A percentile compares a stretch with the other conserved stretches of the same genome.
Conservation (phyloP, 2,888 invertebrate species). For the Schizaphis graminum region DNA sequence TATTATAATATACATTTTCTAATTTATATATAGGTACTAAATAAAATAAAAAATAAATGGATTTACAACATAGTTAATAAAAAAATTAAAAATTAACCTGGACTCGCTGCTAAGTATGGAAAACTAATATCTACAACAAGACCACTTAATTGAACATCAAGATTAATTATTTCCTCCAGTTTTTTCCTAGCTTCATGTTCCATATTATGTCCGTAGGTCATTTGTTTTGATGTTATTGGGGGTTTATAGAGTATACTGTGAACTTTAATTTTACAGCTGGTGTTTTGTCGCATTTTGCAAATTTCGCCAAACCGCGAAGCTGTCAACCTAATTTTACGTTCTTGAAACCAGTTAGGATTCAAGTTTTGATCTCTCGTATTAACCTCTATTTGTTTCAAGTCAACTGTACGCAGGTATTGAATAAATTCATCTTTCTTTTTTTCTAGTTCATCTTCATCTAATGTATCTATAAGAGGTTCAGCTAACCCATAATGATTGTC, state of each 20-base stretch:
- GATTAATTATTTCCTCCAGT: not conserved
- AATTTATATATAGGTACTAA: not conserved
- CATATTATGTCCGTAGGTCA: not conserved
- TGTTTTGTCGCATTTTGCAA: conserved; percentile 23
- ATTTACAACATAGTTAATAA: conserved; percentile 10
- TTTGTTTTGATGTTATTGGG: not conserved
- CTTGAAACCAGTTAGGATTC: conserved; percentile 18
- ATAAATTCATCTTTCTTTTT: conserved; percentile 13
- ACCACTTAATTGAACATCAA: not conserved
- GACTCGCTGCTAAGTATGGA: conserved; percentile 20
- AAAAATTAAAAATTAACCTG: conserved; percentile 2
- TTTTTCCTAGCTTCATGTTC: conserved; percentile 1
- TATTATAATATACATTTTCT: not conserved
- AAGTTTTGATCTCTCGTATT: not conserved
- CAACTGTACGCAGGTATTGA: not conserved
- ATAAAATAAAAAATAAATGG: not conserved
- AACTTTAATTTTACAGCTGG: not conserved
- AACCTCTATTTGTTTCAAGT: not conserved
- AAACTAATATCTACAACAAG: conserved; percentile 4
- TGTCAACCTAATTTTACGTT: conserved; percentile 23
- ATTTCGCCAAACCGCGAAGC: conserved; percentile 28
- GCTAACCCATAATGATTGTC: conserved; percentile 21
- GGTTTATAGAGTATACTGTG: conserved; percentile 8
- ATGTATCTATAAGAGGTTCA: conserved; percentile 9
- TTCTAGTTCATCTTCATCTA: conserved; percentile 18